phyloP scores from a whole-genome alignment of 2,113 vertebrate genomes.

The Egretta garzetta region DNA sequence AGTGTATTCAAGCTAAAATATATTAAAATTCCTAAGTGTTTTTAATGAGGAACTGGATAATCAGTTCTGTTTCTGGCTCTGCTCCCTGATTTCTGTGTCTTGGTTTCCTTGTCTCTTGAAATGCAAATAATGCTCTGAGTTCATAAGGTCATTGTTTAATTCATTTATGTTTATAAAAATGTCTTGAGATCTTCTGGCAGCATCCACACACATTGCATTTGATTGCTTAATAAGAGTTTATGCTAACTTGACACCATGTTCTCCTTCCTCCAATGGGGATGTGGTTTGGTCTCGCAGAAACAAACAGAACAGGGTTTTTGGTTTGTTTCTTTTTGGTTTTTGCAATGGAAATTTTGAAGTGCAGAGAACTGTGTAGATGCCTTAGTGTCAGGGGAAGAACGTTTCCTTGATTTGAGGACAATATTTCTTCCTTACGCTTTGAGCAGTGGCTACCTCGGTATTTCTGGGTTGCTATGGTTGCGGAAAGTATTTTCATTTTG shows the following conservation, averaged over 20 bases:
- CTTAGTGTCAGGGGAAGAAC: not conserved
- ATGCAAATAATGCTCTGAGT: conserved; percentile 52
- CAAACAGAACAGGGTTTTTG: not conserved
- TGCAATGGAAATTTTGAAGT: conserved; percentile 36
- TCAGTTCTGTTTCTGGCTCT: conserved; percentile 46
- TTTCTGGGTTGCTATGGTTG: conserved; percentile 29
- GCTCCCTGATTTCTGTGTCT: conserved; percentile 6
- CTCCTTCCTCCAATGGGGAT: not conserved
- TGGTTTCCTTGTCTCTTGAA: conserved; percentile 56
- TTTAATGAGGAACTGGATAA: conserved; percentile 47
- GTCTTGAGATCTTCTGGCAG: conserved; percentile 58
- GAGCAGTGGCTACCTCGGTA: not conserved
- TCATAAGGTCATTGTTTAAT: conserved; percentile 46
- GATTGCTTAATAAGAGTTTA: conserved; percentile 59
- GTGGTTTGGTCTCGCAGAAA: conserved; percentile 14
- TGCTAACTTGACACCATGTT: conserved; percentile 42
- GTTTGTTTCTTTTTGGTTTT: conserved; percentile 3
- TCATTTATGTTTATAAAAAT: conserved; percentile 57
- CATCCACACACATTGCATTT: conserved; percentile 24
- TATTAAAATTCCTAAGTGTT: not conserved
- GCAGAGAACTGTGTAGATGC: not conserved
- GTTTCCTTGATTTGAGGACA: not conserved
- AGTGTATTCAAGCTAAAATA: not conserved
- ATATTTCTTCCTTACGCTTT: not conserved
- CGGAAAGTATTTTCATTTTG: conserved; percentile 37